Base-by-base conservation (phyloP, 2,113 vertebrate genomes). In the Ptilorrhoa leucosticta region DNA sequence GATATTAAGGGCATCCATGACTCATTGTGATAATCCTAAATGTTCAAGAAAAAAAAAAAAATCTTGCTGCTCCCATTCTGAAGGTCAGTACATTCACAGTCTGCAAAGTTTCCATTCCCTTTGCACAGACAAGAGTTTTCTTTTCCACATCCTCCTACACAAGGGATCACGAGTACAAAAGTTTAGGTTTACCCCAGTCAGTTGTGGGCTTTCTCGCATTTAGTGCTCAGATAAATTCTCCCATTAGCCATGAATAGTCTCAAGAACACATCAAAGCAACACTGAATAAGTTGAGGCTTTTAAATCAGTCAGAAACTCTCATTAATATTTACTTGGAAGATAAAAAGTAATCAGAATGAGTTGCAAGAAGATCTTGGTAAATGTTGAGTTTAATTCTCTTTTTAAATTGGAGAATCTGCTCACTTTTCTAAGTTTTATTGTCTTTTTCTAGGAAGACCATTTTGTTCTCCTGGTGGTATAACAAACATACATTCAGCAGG, bases 121-220 rank as follows among this genome's bases (percentile, higher is more conserved):
- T 69, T 90, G 60, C 56, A 90, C 50, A 87, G 56, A 82, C 42
- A 39, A 53, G 77, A 75, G 66, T 82, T 94, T 83, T 93, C 68
- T 81, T 88, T 96, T 87, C 37, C 92, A 90, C 21, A 89, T 90
- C 93, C 88, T 96, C 96, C 95, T 88, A 89, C 87, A 1, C 64
- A 79, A 61, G 78, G 20, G 68, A 93, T 83, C 60, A 76, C 7
- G 28, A 93, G 83, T 56, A 70, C 64, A 69, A 65, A 94, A 68
- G 79, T 86, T 90, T 40, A 72, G 63, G 27, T 94, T 89, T 92
- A 58, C 73, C 54, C 87, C 69, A 60, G 75, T 90, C 60, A 42
- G 10, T 65, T 60, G 20, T 39, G 22, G 26, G 7, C 9, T 93
- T 86, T 94, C 61, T 81, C 65, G 48, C 39, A 44, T 78, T 64